phyloP scores from a whole-genome alignment of 1,140 invertebrate genomes.

The Musca domestica region DNA sequence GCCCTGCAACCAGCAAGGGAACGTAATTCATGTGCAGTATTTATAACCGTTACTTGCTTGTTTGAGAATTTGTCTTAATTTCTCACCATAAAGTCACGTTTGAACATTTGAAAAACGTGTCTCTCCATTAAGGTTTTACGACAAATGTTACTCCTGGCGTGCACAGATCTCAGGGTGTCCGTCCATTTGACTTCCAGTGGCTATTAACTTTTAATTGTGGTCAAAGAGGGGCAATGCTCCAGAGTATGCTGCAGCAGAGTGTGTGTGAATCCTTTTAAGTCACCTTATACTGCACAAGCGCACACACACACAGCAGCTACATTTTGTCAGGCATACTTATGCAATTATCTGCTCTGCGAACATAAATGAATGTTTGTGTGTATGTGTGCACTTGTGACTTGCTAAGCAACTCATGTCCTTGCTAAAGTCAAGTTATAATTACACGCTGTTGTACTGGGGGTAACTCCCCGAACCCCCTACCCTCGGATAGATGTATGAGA shows the following conservation, averaged over 20 bases:
- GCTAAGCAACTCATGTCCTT: too few relatives aligned
- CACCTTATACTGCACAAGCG: background rate
- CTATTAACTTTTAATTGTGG: slow-evolving; percentile 22
- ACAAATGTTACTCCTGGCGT: too few relatives aligned
- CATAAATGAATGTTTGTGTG: background rate
- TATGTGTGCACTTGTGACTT: too few relatives aligned
- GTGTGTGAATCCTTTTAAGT: background rate
- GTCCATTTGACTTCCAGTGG: slow-evolving; percentile 9
- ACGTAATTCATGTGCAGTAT: too few relatives aligned
- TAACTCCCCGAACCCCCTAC: too few relatives aligned
- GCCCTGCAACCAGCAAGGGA: too few relatives aligned
- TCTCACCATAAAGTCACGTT: slow-evolving; percentile 14
- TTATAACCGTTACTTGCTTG: too few relatives aligned
- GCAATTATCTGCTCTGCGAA: background rate
- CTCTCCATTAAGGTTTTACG: background rate
- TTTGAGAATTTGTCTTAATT: slow-evolving; percentile 14
- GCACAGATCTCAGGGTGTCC: too few relatives aligned
- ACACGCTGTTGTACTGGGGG: too few relatives aligned
- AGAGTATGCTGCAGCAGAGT: too few relatives aligned
- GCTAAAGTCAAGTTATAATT: too few relatives aligned
- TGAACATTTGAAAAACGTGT: slow-evolving; percentile 20
- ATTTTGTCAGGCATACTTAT: background rate
- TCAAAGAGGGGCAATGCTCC: background rate
- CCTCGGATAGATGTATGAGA: background rate
- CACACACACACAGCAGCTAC: background rate